Evolutionary conservation across 64 coral and sea anemone species (phyloP).

Genomic region (Pocillopora verrucosa): DNA sequence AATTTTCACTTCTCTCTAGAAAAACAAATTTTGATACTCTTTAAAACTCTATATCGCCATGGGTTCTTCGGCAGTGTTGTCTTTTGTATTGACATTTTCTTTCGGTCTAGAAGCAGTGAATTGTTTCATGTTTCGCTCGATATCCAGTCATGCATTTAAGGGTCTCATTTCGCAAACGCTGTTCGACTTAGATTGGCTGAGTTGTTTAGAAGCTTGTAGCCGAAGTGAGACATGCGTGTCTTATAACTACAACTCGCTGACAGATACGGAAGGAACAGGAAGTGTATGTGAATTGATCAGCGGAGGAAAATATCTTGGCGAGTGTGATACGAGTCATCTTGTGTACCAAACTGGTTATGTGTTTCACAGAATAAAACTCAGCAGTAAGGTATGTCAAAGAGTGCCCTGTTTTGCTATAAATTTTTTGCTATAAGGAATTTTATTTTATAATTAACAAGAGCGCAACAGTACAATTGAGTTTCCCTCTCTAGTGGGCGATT

Average conservation of each 20-base stretch:
- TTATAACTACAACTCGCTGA: background rate
- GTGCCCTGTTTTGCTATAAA: no score
- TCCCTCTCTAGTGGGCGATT: no score
- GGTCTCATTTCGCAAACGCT: background rate
- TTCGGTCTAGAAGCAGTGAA: background rate
- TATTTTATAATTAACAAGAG: no score
- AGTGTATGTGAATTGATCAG: background rate
- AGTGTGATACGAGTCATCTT: background rate
- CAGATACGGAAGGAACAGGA: background rate
- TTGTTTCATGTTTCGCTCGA: background rate
- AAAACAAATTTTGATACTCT: no score
- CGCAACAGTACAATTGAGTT: no score
- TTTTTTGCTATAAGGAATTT: no score
- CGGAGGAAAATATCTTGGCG: background rate
- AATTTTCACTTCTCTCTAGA: no score
- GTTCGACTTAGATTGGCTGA: background rate
- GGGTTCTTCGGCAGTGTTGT: background rate
- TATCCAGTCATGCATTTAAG: background rate
- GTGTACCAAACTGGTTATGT: background rate
- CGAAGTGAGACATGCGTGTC: background rate
- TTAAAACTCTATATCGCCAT: background rate
- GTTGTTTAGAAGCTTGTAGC: constrained; percentile 23
- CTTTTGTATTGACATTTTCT: background rate
- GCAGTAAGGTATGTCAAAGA: background rate
- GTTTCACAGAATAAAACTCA: background rate